A percentile compares a stretch with the other conserved stretches of the same genome.
Evolutionary conservation across 2,113 vertebrate genomes (phyloP).

Genomic region (Macaca nemestrina): DNA sequence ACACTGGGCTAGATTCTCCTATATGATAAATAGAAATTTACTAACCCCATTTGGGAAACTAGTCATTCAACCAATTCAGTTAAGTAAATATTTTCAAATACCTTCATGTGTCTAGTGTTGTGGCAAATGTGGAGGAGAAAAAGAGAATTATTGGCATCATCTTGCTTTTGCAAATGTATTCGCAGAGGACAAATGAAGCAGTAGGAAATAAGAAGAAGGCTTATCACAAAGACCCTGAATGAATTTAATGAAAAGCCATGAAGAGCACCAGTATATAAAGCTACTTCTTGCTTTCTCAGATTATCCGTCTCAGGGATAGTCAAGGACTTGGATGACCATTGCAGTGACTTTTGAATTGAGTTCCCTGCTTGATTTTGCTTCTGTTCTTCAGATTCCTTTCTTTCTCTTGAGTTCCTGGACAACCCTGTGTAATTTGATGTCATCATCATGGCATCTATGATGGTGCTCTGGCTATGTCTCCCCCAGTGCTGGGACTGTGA

Average conservation of each 20-base stretch:
- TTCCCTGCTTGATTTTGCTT: background rate
- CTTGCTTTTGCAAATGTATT: slow-evolving; percentile 44
- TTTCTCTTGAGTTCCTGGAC: background rate
- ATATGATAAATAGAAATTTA: slow-evolving; percentile 23
- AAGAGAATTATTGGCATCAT: slow-evolving; percentile 44
- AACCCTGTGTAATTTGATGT: background rate
- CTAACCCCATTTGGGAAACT: slow-evolving; percentile 16
- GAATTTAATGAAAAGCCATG: background rate
- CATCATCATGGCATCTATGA: background rate
- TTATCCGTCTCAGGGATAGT: background rate
- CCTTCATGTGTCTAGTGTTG: background rate
- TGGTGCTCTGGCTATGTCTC: background rate
- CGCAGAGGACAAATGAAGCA: slow-evolving; percentile 15
- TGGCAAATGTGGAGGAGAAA: slow-evolving; percentile 36
- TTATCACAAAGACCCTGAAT: background rate
- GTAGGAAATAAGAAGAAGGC: slow-evolving; percentile 21
- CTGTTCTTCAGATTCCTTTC: background rate
- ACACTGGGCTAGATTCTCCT: slow-evolving; percentile 26
- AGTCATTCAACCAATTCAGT: slow-evolving; percentile 32
- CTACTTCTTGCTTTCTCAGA: background rate
- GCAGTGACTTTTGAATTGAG: background rate
- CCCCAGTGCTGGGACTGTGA: background rate
- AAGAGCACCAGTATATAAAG: background rate
- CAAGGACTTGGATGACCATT: background rate
- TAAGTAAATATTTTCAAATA: slow-evolving; percentile 43